Conservation (phyloP, 2,888 invertebrate genomes). For the Philereme vetulata region DNA sequence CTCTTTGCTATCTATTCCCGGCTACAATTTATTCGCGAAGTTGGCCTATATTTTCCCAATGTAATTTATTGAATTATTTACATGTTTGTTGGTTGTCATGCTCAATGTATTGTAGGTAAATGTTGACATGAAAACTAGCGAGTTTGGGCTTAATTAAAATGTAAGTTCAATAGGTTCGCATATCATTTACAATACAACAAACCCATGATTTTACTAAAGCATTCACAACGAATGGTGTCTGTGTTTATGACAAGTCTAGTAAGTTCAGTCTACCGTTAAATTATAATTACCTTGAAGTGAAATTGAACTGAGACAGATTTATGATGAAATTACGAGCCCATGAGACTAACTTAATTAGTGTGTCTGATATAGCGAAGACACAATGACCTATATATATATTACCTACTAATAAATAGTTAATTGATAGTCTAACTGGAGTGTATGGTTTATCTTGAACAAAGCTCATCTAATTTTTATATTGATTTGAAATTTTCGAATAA, state of each 20-base stretch:
- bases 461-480: too few species aligned
- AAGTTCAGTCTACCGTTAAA: slow-evolving; percentile 20
- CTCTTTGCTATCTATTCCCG: slow-evolving; percentile 10
- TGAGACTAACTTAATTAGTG: slow-evolving; percentile 21
- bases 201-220: slow-evolving; percentile 11
- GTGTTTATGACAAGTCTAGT: slow-evolving; percentile 8
- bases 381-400: slow-evolving; percentile 5
- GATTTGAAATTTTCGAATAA: too few species aligned
- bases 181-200: background rate
- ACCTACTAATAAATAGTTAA: background rate
- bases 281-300: slow-evolving; percentile 22
- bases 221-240: slow-evolving; percentile 5
- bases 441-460: background rate
- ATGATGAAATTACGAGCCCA: slow-evolving; percentile 15
- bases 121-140: background rate
- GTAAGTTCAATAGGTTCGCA: background rate
- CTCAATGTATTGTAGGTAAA: background rate
- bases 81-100: background rate
- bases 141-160: background rate
- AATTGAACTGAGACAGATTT: slow-evolving; percentile 21
- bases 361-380: background rate
- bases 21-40: slow-evolving; percentile 33
- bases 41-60: slow-evolving; percentile 30
- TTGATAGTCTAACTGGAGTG: background rate
- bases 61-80: slow-evolving; percentile 14